These are phyloP conservation scores for Anadara kagoshimensis DNA, from an alignment of 1,140 invertebrate species.

Conservation along the genomic window DNA sequence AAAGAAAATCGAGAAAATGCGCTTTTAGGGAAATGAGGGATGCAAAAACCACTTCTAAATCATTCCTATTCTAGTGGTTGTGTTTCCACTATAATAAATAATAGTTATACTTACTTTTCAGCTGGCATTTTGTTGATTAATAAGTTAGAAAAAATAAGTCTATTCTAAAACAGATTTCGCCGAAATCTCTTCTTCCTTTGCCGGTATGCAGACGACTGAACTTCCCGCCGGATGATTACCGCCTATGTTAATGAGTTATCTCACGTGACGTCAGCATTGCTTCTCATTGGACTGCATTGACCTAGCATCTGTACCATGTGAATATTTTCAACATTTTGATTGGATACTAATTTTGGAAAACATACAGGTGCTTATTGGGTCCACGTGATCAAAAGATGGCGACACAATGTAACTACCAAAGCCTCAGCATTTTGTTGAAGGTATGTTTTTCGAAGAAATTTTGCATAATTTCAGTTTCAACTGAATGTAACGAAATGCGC, in stretches of 20 bases:
- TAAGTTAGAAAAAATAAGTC: conserved; percentile 17
- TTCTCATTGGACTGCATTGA: conserved; percentile 22
- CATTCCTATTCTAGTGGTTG: no score
- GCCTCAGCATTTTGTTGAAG: conserved; percentile 32
- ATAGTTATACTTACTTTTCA: conserved; percentile 37
- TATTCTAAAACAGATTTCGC: background rate
- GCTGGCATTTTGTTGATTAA: conserved; percentile 27
- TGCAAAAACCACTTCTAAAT: no score
- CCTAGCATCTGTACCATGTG: background rate
- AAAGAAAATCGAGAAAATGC: no score
- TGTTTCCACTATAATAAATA: background rate
- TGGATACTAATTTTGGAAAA: conserved; percentile 9
- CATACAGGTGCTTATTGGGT: conserved; percentile 3
- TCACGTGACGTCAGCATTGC: conserved; percentile 27
- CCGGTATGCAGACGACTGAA: conserved; percentile 48
- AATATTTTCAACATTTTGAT: conserved; percentile 6
- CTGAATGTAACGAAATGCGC: no score
- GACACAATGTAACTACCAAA: conserved; percentile 33
- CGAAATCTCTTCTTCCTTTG: conserved; percentile 1
- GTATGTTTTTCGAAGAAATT: background rate
- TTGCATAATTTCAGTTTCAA: no score
- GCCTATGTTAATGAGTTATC: conserved; percentile 17
- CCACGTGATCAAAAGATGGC: conserved; percentile 45
- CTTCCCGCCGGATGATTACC: conserved; percentile 43
- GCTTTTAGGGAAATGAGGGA: no score